Evolutionary conservation across 2,888 invertebrate species (phyloP), one percentile per base, ranked within the genome.

Genomic region (Morpho achilles): DNA sequence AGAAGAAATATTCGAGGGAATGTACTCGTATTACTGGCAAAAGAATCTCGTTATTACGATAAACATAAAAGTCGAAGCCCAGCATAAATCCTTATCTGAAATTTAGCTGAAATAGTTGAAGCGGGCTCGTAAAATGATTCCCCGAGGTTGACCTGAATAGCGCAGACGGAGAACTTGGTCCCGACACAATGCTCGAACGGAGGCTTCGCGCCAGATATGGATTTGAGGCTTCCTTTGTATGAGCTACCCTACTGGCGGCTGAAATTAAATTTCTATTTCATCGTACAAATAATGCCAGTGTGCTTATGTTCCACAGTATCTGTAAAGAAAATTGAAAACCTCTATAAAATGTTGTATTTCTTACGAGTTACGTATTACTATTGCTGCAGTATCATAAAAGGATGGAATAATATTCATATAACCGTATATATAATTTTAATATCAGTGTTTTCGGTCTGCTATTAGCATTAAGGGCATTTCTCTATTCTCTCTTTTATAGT

Each of bases 211-310:
- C 56, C 53, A 59, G 51, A 62, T 59, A 59, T 62, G 61, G 59
- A 62, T 62, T 62, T 62, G 61, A 62, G 47, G 53, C 39, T 62
- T 59, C 59, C 59, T 59, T 62, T 62, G 59, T 59, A 53, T 56
- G 56, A 32, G 32, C 4, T 56, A 59, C 53, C 61, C 61, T 59
- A 62, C 59, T 62, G 53, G 45, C 52, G 41, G 53, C 53, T 53
- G 48, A 61, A 62, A 62, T 62, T 59, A 62, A 56, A 56, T 59
- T 59, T 56, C 56, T 51, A 50, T 53, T 45, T 49, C 40, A 54
- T 42, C 42, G 48, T 48, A 48, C 48, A 42, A 47, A 48, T 47
- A 42, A 48, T 42, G 42, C 7, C n/a, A 32, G 32, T 32, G 32
- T 32, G 32, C 32, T 32, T 32, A 32, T 32, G 32, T 32, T 32